These are phyloP conservation scores for Zygaena filipendulae DNA, from an alignment of 2,888 invertebrate genomes.

Conservation along the genomic window DNA sequence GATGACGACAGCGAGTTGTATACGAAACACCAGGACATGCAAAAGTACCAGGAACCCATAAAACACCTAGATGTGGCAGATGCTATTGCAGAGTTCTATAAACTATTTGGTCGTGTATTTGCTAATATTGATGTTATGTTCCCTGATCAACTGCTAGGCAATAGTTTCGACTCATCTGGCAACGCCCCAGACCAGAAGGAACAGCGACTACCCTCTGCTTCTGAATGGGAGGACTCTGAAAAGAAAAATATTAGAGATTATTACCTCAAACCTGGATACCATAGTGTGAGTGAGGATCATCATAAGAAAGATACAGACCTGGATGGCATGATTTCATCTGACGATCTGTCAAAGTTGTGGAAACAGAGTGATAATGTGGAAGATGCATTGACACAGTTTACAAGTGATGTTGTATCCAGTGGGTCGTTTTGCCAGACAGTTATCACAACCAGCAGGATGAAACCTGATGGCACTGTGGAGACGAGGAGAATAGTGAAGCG, in stretches of 20 bases:
- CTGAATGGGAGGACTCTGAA: constrained; percentile 26
- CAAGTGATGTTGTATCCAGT: constrained; percentile 37
- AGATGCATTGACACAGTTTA: constrained; percentile 28
- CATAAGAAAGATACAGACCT: constrained; percentile 41
- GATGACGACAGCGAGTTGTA: constrained; percentile 55
- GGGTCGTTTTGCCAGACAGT: constrained; percentile 50
- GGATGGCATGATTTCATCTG: constrained; percentile 52
- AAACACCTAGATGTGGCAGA: constrained; percentile 39
- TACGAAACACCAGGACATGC: constrained; percentile 31
- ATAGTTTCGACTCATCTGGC: neutral
- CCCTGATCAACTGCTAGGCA: constrained; percentile 11
- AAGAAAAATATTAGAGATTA: constrained; percentile 43
- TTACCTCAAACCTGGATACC: constrained; percentile 55
- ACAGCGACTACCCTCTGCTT: constrained; percentile 10
- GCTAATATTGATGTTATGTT: constrained; percentile 24
- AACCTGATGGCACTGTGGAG: constrained; percentile 50
- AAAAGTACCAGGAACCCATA: constrained; percentile 23
- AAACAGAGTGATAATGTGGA: constrained; percentile 36
- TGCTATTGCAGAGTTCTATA: constrained; percentile 50
- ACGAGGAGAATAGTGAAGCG: constrained; percentile 50
- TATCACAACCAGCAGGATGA: constrained; percentile 52
- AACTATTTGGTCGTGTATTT: constrained; percentile 41
- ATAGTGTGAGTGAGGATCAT: constrained; percentile 25
- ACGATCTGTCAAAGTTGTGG: constrained; percentile 49
- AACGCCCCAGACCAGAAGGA: constrained; percentile 7